Evolutionary conservation across 1,140 invertebrate genomes (phyloP), one percentile per base, ranked within the genome.

Genomic region (Drosophila seguyi): DNA sequence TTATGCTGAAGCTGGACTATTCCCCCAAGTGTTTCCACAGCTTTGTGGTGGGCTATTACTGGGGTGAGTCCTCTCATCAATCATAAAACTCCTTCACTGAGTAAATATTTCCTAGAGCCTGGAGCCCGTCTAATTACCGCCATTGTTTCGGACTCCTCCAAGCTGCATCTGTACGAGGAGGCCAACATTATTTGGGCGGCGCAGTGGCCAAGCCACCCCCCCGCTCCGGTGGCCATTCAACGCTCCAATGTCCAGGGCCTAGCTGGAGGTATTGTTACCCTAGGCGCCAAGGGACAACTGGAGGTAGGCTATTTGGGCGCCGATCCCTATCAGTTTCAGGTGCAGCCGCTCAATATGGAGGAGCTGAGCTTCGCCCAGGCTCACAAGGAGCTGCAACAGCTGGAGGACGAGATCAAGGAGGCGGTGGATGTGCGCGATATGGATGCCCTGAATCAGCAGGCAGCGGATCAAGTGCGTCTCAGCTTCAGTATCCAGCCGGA

Each of bases 121-220:
- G 93, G 94, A 39, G 94, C 93, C 7, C 94, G 94, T 38, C 77
- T 95, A 25, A 94, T 95, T 84, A 93, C 93, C 38, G 85, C 94
- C 53, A 93, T 95, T 25, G 93, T 94, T 5, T 94, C 94, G 44
- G 95, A 96, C 83, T 94, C 94, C n/a, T 93, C 93, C 50, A 94
- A 94, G 59, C 78, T 95, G 53, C 93, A 96, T 72, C 94, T 97
- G 52, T 97, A 96, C 88, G 94, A 96, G 79, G 94, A 95, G 68
- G 95, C 95, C 20, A 95, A 94, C 29, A 93, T 97, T 22, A 95
- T 95, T 81, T 97, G 97, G 97, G 96, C 96, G 7, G 95, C 96
- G 0, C 95, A 97, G 91, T 93, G 81, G 56, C 82, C 88, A 39
- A 92, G 81, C 13, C 73, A 88, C 39, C 34, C 69, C 8, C 52